Evolutionary conservation across 2,888 invertebrate species (phyloP).

Genomic region (Ptycholaimellus sp.): DNA sequence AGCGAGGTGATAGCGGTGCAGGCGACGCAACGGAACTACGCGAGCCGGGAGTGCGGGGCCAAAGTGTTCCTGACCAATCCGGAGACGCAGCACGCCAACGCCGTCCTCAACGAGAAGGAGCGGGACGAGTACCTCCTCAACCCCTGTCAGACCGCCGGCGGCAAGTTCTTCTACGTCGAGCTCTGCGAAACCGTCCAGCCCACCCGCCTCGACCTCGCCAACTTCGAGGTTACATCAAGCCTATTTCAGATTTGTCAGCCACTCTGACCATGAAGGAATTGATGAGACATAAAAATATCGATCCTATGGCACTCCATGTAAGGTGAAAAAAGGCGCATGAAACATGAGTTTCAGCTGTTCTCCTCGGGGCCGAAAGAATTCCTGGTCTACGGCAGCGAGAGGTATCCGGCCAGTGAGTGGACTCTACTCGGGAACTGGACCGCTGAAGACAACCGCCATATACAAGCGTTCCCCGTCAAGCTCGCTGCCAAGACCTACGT

Average conservation of each 20-base stretch:
- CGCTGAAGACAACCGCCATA: conserved; percentile 41
- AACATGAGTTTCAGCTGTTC: too few relatives aligned
- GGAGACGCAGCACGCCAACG: conserved; percentile 53
- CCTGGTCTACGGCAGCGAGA: conserved; percentile 52
- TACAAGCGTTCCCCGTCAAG: conserved; percentile 17
- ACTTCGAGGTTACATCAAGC: too few relatives aligned
- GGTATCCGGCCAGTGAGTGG: conserved; percentile 78
- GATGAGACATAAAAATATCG: too few relatives aligned
- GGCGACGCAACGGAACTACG: conserved; percentile 61
- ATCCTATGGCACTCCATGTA: too few relatives aligned
- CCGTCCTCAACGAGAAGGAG: conserved; percentile 50
- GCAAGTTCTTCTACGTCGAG: conserved; percentile 55
- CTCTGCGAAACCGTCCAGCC: conserved; percentile 91
- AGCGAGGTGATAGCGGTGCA: too few relatives aligned
- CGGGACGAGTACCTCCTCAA: conserved; percentile 93
- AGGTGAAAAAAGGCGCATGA: too few relatives aligned
- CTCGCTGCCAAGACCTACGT: conserved; percentile 55
- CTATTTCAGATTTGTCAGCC: too few relatives aligned
- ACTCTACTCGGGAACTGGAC: conserved; percentile 58
- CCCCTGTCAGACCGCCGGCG: conserved; percentile 47
- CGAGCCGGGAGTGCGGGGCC: conserved; percentile 84
- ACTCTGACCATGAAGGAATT: too few relatives aligned
- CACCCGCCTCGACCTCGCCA: conserved; percentile 61
- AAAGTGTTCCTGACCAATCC: conserved; percentile 77
- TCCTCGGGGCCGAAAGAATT: conserved; percentile 84